A percentile compares a stretch with the other conserved stretches of the same genome.
phyloP scores from a whole-genome alignment of 1,140 invertebrate genomes.

The Cheumatopsyche charites region DNA sequence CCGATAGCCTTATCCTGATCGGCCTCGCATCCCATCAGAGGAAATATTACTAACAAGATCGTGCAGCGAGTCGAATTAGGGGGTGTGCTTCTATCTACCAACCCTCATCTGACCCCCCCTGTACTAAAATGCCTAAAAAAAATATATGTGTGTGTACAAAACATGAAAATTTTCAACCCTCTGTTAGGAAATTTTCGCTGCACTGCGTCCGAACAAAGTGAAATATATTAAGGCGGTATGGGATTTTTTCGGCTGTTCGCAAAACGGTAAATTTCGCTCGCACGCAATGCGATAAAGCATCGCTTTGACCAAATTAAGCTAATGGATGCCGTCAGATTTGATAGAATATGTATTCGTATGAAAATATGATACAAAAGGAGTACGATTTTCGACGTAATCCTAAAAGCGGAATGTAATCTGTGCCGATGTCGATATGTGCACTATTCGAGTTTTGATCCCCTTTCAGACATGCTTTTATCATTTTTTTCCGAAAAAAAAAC shows the following conservation, averaged over 20 bases:
- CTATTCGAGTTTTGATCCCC: too few relatives aligned
- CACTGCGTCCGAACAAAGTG: constrained; percentile 42
- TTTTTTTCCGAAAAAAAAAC: too few relatives aligned
- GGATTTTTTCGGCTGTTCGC: neutral
- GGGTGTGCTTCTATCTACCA: neutral
- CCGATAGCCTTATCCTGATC: constrained; percentile 20
- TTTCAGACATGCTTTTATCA: too few relatives aligned
- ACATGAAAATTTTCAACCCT: constrained; percentile 11
- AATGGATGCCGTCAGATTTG: constrained; percentile 22
- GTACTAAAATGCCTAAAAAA: neutral
- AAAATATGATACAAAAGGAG: too few relatives aligned
- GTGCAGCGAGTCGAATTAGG: constrained; percentile 18
- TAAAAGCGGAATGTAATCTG: too few relatives aligned
- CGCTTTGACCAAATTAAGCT: constrained; percentile 33
- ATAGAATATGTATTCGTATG: too few relatives aligned
- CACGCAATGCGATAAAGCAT: neutral
- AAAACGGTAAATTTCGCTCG: neutral
- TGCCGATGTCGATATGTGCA: too few relatives aligned
- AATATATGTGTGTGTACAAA: constrained; percentile 6
- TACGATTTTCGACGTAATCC: too few relatives aligned
- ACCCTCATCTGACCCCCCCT: neutral
- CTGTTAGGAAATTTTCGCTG: constrained; percentile 30
- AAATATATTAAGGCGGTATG: constrained; percentile 39
- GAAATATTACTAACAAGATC: constrained; percentile 18
- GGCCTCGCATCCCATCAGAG: constrained; percentile 9